These are phyloP conservation scores for Lophura nycthemera DNA, from an alignment of 2,113 vertebrate species.

Conservation along the genomic window DNA sequence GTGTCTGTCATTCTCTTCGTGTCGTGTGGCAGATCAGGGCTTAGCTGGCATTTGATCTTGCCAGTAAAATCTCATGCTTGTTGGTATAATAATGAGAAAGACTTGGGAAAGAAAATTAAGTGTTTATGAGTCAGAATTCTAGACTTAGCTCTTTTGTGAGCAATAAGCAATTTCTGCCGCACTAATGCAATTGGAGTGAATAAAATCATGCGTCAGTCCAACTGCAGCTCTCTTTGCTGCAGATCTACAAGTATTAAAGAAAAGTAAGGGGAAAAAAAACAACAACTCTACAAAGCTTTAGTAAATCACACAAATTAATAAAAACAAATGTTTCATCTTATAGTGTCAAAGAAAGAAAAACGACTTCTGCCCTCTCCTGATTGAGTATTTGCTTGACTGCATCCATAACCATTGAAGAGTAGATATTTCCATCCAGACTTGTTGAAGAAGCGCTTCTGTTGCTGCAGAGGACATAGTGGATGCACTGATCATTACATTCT, in stretches of 20 bases:
- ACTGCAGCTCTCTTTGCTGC: neutral
- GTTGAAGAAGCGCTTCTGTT: neutral
- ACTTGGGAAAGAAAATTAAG: neutral
- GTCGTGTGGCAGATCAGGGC: neutral
- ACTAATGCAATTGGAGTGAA: neutral
- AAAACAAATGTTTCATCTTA: neutral
- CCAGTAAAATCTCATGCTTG: constrained; percentile 3
- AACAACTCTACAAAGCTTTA: neutral
- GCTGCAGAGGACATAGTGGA: neutral
- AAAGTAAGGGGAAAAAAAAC: neutral
- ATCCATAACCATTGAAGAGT: neutral
- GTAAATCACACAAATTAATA: neutral
- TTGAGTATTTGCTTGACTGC: neutral
- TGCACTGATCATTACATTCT: neutral
- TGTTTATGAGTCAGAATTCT: neutral
- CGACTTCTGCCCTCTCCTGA: neutral
- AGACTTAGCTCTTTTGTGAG: neutral
- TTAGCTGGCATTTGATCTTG: neutral
- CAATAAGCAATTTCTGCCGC: neutral
- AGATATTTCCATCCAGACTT: neutral
- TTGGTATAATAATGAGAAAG: neutral
- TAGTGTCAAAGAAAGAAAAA: neutral
- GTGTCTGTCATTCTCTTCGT: neutral
- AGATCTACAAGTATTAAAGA: neutral
- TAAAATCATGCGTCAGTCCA: neutral